Conservation (phyloP, 2,797 vertebrate genomes). For the Salmo trutta region DNA sequence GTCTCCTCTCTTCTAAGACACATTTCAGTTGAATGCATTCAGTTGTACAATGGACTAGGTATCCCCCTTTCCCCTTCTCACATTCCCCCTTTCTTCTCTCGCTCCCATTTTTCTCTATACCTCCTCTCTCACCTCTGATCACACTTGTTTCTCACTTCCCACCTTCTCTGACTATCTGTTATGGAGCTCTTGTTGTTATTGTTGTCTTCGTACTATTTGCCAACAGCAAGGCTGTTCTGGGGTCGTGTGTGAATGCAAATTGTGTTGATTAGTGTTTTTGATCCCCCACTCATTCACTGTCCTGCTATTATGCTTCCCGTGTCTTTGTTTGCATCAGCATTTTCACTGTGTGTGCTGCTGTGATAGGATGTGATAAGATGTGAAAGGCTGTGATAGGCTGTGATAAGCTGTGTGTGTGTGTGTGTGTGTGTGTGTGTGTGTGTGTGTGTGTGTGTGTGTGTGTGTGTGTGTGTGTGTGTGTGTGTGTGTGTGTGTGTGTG, state of each 20-base stretch:
- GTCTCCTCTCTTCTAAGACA: constrained; percentile 13
- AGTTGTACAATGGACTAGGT: no score
- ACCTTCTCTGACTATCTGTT: background rate
- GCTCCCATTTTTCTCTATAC: constrained; percentile 1
- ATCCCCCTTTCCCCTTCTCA: background rate
- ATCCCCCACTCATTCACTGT: constrained; percentile 3
- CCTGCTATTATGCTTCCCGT: background rate
- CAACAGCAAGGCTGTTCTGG: background rate
- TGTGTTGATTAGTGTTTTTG: constrained; percentile 1
- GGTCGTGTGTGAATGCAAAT: background rate
- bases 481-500: no score
- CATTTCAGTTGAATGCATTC: no score
- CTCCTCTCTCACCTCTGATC: constrained; percentile 4
- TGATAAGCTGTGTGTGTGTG: no score
- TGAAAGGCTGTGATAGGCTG: no score
- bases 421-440: no score
- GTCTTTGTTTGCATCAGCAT: background rate
- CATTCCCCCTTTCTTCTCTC: background rate
- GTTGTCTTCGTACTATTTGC: background rate
- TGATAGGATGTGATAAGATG: background rate
- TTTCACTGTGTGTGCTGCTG: background rate
- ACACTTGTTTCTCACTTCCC: background rate
- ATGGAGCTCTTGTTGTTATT: background rate
- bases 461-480: background rate
- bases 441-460: background rate